A percentile compares a stretch with the other conserved stretches of the same genome.
Conservation (phyloP, 1,140 invertebrate species). For the Lepidotrigona ventralis region DNA sequence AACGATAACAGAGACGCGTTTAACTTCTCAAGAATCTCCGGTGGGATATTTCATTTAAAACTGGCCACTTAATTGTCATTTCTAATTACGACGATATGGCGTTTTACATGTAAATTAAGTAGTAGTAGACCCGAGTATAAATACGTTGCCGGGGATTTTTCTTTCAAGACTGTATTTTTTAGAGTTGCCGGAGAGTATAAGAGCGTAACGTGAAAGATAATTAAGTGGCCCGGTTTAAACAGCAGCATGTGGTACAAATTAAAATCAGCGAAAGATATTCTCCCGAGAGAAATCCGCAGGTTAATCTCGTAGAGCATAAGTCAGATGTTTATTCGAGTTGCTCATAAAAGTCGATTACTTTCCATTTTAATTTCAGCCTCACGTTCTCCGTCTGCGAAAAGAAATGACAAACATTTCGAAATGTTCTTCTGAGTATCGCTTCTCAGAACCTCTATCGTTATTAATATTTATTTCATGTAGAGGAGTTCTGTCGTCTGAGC, state of each 20-base stretch:
- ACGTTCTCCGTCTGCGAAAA: neutral
- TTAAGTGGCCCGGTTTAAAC: neutral
- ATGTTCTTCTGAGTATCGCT: neutral
- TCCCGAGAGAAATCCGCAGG: neutral
- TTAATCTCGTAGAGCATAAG: neutral
- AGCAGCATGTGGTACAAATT: neutral
- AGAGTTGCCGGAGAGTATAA: neutral
- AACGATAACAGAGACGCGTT: neutral
- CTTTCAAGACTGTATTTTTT: neutral
- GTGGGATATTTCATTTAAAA: neutral
- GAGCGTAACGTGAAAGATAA: neutral
- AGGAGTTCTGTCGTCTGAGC: neutral
- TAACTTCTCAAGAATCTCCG: no score
- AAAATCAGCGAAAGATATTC: neutral
- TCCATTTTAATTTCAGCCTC: neutral
- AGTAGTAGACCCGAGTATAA: neutral
- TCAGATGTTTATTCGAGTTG: neutral
- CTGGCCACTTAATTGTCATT: neutral
- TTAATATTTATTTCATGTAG: neutral
- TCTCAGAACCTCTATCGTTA: neutral
- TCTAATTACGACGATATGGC: neutral
- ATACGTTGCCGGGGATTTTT: neutral
- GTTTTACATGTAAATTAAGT: neutral
- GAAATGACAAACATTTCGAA: neutral
- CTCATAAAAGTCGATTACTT: neutral